Evolutionary conservation across 2,888 invertebrate species (phyloP).

Genomic region (Melinopterus prodromus): DNA sequence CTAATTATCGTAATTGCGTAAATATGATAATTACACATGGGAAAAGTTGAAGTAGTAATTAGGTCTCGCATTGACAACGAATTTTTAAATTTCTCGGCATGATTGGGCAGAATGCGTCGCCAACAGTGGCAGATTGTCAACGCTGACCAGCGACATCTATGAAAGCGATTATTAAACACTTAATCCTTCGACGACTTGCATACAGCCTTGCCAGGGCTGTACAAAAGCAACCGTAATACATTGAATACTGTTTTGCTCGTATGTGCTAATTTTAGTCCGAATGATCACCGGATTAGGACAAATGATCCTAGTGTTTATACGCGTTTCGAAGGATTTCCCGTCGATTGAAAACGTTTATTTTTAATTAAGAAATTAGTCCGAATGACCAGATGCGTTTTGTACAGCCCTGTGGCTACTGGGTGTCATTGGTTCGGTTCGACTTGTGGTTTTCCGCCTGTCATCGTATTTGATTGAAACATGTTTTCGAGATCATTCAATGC

Average conservation of each 20-base stretch:
- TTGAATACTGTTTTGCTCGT: neutral
- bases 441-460: slow-evolving; percentile 44
- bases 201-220: neutral
- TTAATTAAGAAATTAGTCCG: neutral
- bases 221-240: neutral
- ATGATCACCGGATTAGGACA: neutral
- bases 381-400: neutral
- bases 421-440: neutral
- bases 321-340: neutral
- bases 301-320: neutral
- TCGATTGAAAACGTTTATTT: neutral
- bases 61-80: neutral
- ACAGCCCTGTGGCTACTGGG: neutral
- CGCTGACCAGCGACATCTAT: neutral
- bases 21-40: no score
- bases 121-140: neutral
- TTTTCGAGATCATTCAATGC: slow-evolving; percentile 51
- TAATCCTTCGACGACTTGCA: neutral
- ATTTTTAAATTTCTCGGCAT: neutral
- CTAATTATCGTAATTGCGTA: neutral
- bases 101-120: neutral
- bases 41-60: neutral
- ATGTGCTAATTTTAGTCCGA: neutral
- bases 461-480: slow-evolving; percentile 55
- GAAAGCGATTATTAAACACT: neutral